These are phyloP conservation scores for Cantharis rustica DNA, from an alignment of 2,888 invertebrate species.

Conservation along the genomic window DNA sequence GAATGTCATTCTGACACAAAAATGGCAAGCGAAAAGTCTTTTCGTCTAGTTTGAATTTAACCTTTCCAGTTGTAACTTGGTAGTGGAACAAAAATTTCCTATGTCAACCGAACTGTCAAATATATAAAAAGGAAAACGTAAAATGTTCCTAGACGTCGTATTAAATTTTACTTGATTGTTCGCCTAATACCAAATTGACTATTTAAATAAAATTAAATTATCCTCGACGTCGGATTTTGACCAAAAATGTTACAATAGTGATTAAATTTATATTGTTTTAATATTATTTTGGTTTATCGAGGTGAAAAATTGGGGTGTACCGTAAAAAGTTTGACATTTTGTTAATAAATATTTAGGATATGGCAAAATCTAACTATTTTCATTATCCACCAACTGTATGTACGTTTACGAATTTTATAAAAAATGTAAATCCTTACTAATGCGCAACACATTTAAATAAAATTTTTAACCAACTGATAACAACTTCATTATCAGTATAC, in stretches of 20 bases:
- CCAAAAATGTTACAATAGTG: neutral
- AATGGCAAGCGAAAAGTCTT: no score
- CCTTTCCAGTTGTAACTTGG: neutral
- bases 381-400: neutral
- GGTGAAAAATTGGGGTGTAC: neutral
- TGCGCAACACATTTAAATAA: neutral
- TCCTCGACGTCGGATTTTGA: neutral
- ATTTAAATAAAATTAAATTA: neutral
- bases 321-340: neutral
- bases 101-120: neutral
- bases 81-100: neutral
- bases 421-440: neutral
- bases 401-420: neutral
- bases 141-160: neutral
- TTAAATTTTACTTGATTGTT: neutral
- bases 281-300: neutral
- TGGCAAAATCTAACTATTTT: neutral
- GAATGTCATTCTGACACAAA: no score
- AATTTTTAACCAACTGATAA: slow-evolving; percentile 15
- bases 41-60: no score
- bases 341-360: neutral
- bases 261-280: neutral
- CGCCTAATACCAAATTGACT: neutral
- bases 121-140: neutral
- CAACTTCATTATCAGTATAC: slow-evolving; percentile 14